phyloP scores from a whole-genome alignment of 2,888 invertebrate genomes.

The Pristionchus japonicus region DNA sequence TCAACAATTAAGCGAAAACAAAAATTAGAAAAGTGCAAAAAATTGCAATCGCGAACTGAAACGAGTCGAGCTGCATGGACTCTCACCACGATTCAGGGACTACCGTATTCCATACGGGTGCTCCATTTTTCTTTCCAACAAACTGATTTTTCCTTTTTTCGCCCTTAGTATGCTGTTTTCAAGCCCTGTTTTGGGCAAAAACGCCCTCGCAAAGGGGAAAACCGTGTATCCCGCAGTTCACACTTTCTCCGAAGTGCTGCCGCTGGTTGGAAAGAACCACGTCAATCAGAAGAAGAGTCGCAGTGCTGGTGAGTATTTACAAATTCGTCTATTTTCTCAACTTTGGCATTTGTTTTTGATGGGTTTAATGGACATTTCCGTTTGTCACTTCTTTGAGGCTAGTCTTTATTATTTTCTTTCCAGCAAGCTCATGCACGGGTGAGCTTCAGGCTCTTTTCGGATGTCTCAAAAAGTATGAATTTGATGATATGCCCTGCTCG shows the following conservation, averaged over 20 bases:
- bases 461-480: conserved; percentile 74
- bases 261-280: conserved; percentile 66
- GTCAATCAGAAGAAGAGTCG: conserved; percentile 56
- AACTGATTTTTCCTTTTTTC: conserved; percentile 40
- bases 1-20: background rate
- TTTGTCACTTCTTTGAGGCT: too few species aligned
- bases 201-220: conserved; percentile 56
- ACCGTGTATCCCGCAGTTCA: conserved; percentile 60
- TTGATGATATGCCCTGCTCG: conserved; percentile 69
- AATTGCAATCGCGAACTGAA: background rate
- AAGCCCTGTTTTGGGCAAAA: conserved; percentile 56
- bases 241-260: conserved; percentile 67
- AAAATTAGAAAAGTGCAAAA: background rate
- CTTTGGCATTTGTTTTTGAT: too few species aligned
- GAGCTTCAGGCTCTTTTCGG: conserved; percentile 72
- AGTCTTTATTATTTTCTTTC: too few species aligned
- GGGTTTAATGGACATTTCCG: too few species aligned
- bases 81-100: conserved; percentile 24
- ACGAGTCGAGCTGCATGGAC: background rate
- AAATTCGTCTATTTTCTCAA: background rate
- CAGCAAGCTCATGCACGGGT: conserved; percentile 71
- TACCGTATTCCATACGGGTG: background rate
- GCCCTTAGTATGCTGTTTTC: conserved; percentile 50
- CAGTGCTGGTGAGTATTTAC: conserved; percentile 62
- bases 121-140: background rate